phyloP scores from a whole-genome alignment of 1,140 invertebrate genomes.

The Drosophila miranda region DNA sequence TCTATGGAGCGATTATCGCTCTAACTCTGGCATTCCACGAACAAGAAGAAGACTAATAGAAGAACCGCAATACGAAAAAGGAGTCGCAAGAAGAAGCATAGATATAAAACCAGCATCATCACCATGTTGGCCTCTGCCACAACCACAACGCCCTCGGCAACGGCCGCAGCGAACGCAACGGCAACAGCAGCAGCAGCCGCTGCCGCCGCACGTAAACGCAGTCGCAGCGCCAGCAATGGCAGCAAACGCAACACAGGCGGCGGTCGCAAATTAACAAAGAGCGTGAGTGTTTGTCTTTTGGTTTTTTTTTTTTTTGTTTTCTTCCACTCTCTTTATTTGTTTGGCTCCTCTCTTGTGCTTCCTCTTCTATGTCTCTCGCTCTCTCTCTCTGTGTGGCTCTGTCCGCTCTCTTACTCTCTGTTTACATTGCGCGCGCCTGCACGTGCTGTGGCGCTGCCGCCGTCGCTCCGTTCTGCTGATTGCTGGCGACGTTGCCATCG shows the following conservation, averaged over 20 bases:
- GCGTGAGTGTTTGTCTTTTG: conserved; percentile 67
- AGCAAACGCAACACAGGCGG: conserved; percentile 66
- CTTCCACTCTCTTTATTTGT: conserved; percentile 9
- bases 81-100: not conserved
- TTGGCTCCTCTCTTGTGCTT: conserved; percentile 5
- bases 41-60: conserved; percentile 18
- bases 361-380: conserved; percentile 29
- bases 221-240: conserved; percentile 66
- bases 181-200: conserved; percentile 35
- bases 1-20: conserved; percentile 9
- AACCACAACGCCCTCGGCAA: conserved; percentile 28
- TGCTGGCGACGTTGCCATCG: not conserved
- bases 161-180: conserved; percentile 10
- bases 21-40: conserved; percentile 41
- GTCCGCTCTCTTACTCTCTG: conserved; percentile 50
- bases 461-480: not conserved
- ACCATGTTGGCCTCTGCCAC: conserved; percentile 69
- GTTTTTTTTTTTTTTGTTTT: conserved; percentile 8
- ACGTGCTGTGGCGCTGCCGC: conserved; percentile 49
- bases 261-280: conserved; percentile 73
- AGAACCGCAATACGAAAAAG: conserved; percentile 5
- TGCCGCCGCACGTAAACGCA: conserved; percentile 64
- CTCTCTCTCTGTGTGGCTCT: conserved; percentile 16
- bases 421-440: conserved; percentile 69
- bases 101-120: conserved; percentile 22